Base-by-base conservation (phyloP, 2,113 vertebrate species). In the Cynocephalus volans region DNA sequence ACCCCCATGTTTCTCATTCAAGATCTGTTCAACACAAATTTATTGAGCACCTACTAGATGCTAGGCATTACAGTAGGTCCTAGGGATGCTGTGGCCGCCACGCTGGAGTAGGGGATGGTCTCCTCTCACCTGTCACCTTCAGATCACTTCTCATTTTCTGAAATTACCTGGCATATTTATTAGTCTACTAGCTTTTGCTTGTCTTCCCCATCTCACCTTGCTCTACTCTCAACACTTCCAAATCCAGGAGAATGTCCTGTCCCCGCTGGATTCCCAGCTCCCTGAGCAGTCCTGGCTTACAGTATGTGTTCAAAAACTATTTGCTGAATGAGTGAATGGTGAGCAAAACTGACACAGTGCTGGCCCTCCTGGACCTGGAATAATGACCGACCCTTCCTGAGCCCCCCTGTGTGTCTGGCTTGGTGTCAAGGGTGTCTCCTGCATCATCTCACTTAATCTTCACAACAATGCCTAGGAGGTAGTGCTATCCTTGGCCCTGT, bases 321-420 rank as follows among this genome's bases (percentile, higher is more conserved):
- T 26, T 56, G 58, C 81, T 23, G 45, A 76, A 48, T 9, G 41
- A 84, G 36, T 62, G 76, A 52, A 72, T 19, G 13, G 33, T 12
- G 33, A 79, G 60, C 48, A 62, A 70, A 87, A 67, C 82, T n/a
- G 31, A 28, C 3, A 0, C 0, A 2, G 36, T 4, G 17, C 60
- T 82, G 76, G 45, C 56, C 24, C 24, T 10, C 3, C 17, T 52
- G 48, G 83, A n/a, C 23, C 72, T 12, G 4, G 56, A 45, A 26
- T 24, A 33, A 48, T 0, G 3, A 33, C 14, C n/a, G 31, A 8
- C 1, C 5, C 52, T 85, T 75, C 56, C 62, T 5, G n/a, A 45
- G 11, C 69, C 64, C 0, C 0, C 8, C 54, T 11, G 0, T 2
- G 81, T 11, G 45, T 23, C 21, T 19, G n/a, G 67, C 21, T 6